Percentiles rank a stretch among this genome's conserved stretches.
Evolutionary conservation across 2,888 invertebrate genomes (phyloP).

Genomic region (Ormyrus thymus): DNA sequence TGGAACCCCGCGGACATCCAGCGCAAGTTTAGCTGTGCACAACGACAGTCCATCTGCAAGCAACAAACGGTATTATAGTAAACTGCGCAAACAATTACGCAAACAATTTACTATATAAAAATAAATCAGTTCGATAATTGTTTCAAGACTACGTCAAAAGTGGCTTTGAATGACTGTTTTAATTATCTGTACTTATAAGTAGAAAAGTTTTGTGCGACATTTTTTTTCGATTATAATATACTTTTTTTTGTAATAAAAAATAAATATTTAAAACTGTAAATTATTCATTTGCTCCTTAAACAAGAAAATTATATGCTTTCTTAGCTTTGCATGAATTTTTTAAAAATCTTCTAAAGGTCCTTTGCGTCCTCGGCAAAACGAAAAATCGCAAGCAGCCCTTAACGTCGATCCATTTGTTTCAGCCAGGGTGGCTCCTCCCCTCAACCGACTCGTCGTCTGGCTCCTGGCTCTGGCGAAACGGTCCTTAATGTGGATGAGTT

Average conservation of each 20-base stretch:
- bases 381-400: conserved; percentile 49
- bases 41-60: conserved; percentile 61
- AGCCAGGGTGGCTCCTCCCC: conserved; percentile 72
- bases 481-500: conserved; percentile 68
- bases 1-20: conserved; percentile 66
- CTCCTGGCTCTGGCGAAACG: conserved; percentile 68
- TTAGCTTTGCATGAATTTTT: too few species aligned
- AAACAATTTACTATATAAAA: too few species aligned
- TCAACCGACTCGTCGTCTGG: conserved; percentile 63
- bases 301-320: neutral
- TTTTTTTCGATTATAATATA: too few species aligned
- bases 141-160: too few species aligned
- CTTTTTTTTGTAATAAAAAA: neutral
- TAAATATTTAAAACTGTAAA: neutral
- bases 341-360: too few species aligned
- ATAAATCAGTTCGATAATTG: too few species aligned
- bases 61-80: conserved; percentile 65
- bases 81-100: too few species aligned
- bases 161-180: too few species aligned
- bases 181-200: too few species aligned
- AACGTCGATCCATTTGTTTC: conserved; percentile 71
- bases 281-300: neutral
- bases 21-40: conserved; percentile 63
- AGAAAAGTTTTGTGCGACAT: too few species aligned
- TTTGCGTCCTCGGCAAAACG: too few species aligned